Percentiles rank a stretch among this genome's conserved stretches.
These are phyloP conservation scores for Xestia ashworthii DNA, from an alignment of 2,888 invertebrate species.

Conservation along the genomic window DNA sequence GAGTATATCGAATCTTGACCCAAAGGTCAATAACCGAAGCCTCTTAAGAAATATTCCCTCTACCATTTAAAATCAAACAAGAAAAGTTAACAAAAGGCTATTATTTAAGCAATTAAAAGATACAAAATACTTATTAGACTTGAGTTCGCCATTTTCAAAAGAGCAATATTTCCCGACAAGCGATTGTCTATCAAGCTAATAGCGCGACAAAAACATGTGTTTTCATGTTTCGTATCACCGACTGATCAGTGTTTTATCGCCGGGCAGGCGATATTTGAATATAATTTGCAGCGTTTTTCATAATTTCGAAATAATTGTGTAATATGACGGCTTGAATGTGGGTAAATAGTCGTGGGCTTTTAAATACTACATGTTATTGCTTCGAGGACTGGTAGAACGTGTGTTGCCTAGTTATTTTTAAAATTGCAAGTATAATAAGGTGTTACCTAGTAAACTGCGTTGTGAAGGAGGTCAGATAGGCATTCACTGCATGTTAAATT, in stretches of 20 bases:
- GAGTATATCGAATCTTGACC: conserved; percentile 10
- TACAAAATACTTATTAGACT: conserved; percentile 2
- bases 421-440: not conserved
- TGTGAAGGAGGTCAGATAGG: not conserved
- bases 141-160: conserved; percentile 1
- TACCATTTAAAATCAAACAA: conserved; percentile 21
- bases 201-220: conserved; percentile 68
- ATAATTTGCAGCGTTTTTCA: conserved; percentile 66
- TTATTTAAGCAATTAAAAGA: conserved; percentile 20
- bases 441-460: not conserved
- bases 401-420: no score
- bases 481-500: no score
- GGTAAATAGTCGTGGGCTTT: conserved; percentile 31
- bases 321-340: conserved; percentile 36
- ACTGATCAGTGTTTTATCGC: conserved; percentile 61
- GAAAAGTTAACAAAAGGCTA: not conserved
- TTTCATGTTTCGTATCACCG: conserved; percentile 61
- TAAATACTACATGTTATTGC: conserved; percentile 35
- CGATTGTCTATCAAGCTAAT: conserved; percentile 73
- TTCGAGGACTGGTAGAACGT: not conserved
- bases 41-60: conserved; percentile 2
- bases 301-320: conserved; percentile 61
- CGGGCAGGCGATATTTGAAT: conserved; percentile 54
- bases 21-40: not conserved
- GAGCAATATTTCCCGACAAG: not conserved